These are phyloP conservation scores for Pluvianellus socialis DNA, from an alignment of 2,113 vertebrate species.

Conservation along the genomic window DNA sequence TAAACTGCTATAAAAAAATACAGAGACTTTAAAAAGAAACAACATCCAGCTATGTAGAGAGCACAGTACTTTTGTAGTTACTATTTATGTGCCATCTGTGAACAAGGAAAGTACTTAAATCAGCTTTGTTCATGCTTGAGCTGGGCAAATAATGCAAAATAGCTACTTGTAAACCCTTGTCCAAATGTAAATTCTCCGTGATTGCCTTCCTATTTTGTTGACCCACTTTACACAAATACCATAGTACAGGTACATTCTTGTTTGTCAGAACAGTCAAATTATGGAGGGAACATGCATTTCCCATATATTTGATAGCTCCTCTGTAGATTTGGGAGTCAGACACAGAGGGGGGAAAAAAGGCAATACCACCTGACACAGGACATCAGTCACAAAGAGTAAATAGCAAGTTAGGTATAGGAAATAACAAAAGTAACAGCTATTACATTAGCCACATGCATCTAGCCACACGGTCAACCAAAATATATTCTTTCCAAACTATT, in stretches of 20 bases:
- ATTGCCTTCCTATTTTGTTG: background rate
- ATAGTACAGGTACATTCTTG: background rate
- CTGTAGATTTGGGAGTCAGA: background rate
- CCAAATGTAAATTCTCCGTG: constrained; percentile 8
- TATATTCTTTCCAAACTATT: background rate
- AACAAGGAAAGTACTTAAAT: constrained; percentile 22
- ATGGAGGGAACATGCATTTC: background rate
- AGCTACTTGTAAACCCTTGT: background rate
- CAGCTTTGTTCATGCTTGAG: background rate
- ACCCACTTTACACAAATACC: background rate
- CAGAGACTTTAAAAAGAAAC: background rate
- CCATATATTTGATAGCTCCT: background rate
- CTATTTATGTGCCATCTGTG: constrained; percentile 15
- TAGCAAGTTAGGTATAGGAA: background rate
- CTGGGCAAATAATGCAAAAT: constrained; percentile 1
- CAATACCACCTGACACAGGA: background rate
- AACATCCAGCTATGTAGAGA: background rate
- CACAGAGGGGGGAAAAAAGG: too few relatives aligned
- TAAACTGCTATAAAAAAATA: background rate
- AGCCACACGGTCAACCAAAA: background rate
- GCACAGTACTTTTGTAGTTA: background rate
- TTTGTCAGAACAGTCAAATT: background rate
- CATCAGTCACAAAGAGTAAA: background rate
- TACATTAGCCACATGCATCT: background rate
- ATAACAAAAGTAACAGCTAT: background rate